phyloP scores from a whole-genome alignment of 2,797 vertebrate species.

The Spinibarbus caldwelli region DNA sequence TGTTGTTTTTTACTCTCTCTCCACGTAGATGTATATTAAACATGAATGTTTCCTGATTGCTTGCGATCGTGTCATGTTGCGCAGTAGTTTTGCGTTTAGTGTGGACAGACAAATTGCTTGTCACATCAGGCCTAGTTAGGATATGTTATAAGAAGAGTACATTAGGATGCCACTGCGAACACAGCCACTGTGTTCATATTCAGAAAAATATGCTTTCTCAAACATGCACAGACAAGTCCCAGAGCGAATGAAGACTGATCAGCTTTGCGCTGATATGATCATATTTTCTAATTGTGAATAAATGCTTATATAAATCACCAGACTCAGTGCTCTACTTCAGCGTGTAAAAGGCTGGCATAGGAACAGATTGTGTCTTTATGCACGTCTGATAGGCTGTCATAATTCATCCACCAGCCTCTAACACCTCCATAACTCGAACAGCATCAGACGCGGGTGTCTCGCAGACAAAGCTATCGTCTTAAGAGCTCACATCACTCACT shows the following conservation, averaged over 20 bases:
- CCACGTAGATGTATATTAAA: neutral
- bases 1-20: too few relatives aligned
- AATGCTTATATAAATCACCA: slow-evolving; percentile 51
- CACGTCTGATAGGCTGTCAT: slow-evolving; percentile 46
- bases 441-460: slow-evolving; percentile 29
- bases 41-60: neutral
- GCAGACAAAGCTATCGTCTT: slow-evolving; percentile 41
- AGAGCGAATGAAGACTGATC: slow-evolving; percentile 34
- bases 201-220: slow-evolving; percentile 28
- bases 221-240: slow-evolving; percentile 5
- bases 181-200: neutral
- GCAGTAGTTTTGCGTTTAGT: neutral
- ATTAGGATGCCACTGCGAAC: neutral
- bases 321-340: slow-evolving; percentile 23
- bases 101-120: neutral
- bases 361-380: slow-evolving; percentile 53
- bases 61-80: neutral
- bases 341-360: slow-evolving; percentile 26
- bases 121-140: neutral
- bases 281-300: slow-evolving; percentile 55
- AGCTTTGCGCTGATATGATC: slow-evolving; percentile 40
- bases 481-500: slow-evolving; percentile 44
- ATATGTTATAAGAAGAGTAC: neutral
- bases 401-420: slow-evolving; percentile 43
- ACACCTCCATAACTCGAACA: slow-evolving; percentile 45